Conservation (phyloP, 37 sponge, comb jelly and placozoan genomes). For the Mnemiopsis leidyi region DNA sequence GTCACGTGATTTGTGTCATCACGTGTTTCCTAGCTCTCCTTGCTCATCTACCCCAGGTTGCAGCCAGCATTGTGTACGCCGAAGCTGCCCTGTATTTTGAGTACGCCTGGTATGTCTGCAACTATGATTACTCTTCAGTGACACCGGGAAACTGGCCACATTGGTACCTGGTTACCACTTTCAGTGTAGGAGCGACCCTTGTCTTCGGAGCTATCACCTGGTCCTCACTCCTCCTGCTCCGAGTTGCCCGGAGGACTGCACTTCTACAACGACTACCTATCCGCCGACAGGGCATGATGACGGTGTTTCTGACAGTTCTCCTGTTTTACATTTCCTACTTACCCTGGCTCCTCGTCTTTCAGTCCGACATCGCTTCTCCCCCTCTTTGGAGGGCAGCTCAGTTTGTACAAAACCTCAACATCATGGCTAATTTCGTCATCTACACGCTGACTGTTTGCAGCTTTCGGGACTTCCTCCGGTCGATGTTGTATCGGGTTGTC, state of each 20-base stretch:
- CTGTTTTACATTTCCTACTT: not conserved
- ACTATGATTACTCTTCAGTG: not conserved
- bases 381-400: not conserved
- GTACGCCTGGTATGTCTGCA: not conserved
- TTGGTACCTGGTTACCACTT: not conserved
- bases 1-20: not conserved
- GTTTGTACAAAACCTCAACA: not conserved
- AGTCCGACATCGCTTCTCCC: not conserved
- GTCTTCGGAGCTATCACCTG: not conserved
- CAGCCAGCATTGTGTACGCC: not conserved
- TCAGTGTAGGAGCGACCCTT: not conserved
- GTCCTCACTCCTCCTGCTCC: not conserved
- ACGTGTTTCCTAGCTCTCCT: not conserved
- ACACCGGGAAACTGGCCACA: not conserved
- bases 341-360: not conserved
- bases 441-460: not conserved
- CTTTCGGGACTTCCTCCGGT: not conserved
- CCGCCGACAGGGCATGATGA: not conserved
- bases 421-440: not conserved
- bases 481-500: not conserved
- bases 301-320: not conserved
- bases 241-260: not conserved
- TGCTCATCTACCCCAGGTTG: not conserved
- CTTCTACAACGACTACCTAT: not conserved
- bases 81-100: not conserved